Evolutionary conservation across 1,140 invertebrate genomes (phyloP), one percentile per base, ranked within the genome.

Genomic region (Pseudomyrmex cubaensis): DNA sequence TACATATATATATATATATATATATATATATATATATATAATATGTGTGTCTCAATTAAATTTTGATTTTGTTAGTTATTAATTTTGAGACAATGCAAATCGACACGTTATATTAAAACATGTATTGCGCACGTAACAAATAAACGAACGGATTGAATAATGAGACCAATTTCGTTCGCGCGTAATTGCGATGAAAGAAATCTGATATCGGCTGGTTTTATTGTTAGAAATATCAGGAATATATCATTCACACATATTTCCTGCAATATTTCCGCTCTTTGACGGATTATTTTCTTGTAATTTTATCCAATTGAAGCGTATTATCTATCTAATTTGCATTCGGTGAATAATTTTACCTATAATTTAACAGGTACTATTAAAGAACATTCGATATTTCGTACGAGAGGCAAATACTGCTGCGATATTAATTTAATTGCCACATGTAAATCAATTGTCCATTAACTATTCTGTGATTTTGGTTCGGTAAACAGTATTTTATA

Each of bases 231-330:
- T 76, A 76, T 35, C 46, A 64, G n/a, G 15, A 44, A 70, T 57
- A 57, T 57, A 44, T 78, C 54, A 56, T 35, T 35, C 35, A 7
- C 35, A 35, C 35, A 7, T 35, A 35, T 35, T 35, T 48, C 22
- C 10, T 13, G 50, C 35, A 35, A 56, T 78, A 78, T 70, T 70
- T 50, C 35, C 2, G 15, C 63, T 78, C 56, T 59, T 80, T 59
- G 54, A 35, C 12, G 15, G 66, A 80, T 80, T 59, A 67, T 70
- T 78, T 80, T 72, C 46, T 35, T 54, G 54, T 50, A 70, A 61
- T 61, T 61, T 69, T 9, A 69, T 59, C 15, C 12, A 48, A 48
- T 48, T 20, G 62, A 10, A 7, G 35, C 35, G 35, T 20, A 50
- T 70, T 57, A 57, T 7, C 35, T 48, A 20, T 15, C 35, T 13